Percentiles rank a stretch among this genome's conserved stretches.
Evolutionary conservation across 2,113 vertebrate species (phyloP).

Genomic region (Proterorhinus semilunaris): DNA sequence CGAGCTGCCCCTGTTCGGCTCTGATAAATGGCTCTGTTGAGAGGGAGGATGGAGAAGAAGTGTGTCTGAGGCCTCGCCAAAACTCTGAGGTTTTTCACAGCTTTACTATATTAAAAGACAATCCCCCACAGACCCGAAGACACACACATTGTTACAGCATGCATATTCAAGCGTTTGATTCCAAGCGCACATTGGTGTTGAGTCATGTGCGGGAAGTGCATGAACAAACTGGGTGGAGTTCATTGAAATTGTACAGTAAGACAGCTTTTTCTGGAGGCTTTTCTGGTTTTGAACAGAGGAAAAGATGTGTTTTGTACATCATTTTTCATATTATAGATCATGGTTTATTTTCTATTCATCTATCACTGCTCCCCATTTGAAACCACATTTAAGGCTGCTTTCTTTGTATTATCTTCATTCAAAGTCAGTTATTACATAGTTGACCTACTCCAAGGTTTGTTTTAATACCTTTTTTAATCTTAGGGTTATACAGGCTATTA

Average conservation of each 20-base stretch:
- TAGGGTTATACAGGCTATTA: too few relatives aligned
- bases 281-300: constrained; percentile 23
- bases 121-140: constrained; percentile 50
- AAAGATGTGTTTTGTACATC: constrained; percentile 18
- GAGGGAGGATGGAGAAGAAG: constrained; percentile 64
- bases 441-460: too few relatives aligned
- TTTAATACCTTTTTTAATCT: too few relatives aligned
- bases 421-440: too few relatives aligned
- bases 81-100: constrained; percentile 72
- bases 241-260: constrained; percentile 49
- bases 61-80: constrained; percentile 64
- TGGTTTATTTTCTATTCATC: constrained; percentile 45
- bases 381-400: neutral
- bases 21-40: constrained; percentile 70
- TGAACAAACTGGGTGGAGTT: constrained; percentile 47
- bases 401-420: neutral
- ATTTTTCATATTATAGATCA: constrained; percentile 7
- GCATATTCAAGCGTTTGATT: constrained; percentile 40
- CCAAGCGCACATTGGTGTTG: constrained; percentile 29
- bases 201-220: constrained; percentile 12
- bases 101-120: constrained; percentile 72
- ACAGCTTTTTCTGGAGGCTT: constrained; percentile 19
- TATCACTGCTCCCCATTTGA: neutral
- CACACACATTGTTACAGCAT: constrained; percentile 30
- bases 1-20: constrained; percentile 71